These are phyloP conservation scores for Dryomyza anilis DNA, from an alignment of 2,888 invertebrate genomes.

Conservation along the genomic window DNA sequence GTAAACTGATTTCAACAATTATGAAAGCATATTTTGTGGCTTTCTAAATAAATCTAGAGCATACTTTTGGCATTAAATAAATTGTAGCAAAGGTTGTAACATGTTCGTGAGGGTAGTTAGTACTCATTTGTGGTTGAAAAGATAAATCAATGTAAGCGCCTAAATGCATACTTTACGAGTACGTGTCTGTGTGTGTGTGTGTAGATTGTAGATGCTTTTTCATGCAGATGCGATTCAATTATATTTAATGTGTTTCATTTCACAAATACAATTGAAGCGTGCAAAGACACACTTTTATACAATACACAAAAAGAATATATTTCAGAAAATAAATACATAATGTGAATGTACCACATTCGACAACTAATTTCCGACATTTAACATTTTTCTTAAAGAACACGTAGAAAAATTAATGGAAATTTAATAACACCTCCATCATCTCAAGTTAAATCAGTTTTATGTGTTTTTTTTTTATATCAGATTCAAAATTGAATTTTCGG, in stretches of 20 bases:
- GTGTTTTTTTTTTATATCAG: too few species aligned
- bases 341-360: not conserved
- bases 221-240: slow-evolving; percentile 20
- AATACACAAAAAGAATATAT: too few species aligned
- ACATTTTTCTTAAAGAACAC: not conserved
- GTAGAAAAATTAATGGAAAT: not conserved
- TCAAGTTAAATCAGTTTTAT: too few species aligned
- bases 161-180: not conserved
- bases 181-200: slow-evolving; percentile 3
- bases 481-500: too few species aligned
- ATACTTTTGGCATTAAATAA: not conserved
- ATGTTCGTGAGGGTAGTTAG: too few species aligned
- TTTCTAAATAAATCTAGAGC: not conserved
- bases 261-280: slow-evolving; percentile 6
- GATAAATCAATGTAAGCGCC: not conserved
- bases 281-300: too few species aligned
- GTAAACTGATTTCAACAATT: too few species aligned
- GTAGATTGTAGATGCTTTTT: not conserved
- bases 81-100: not conserved
- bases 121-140: not conserved
- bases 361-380: not conserved
- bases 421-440: not conserved
- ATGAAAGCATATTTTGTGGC: too few species aligned
- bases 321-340: too few species aligned
- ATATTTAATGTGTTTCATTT: slow-evolving; percentile 24